Evolutionary conservation across 2,888 invertebrate species (phyloP).

Genomic region (Drosophila macrospina): DNA sequence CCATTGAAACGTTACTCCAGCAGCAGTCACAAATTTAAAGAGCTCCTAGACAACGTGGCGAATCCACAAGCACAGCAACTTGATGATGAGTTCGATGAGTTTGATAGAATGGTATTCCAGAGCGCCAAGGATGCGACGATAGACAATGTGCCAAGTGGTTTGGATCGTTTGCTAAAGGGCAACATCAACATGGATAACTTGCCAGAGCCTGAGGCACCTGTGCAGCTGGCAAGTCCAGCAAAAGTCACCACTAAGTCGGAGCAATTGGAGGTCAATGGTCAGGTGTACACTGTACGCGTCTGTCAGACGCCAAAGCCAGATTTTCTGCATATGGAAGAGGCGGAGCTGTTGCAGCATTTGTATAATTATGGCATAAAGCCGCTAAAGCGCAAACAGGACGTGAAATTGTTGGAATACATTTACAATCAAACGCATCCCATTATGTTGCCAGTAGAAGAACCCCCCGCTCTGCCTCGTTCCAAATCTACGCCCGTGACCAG

Average conservation of each 20-base stretch:
- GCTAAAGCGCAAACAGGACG: constrained; percentile 88
- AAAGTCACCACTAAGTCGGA: constrained; percentile 26
- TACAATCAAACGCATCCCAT: constrained; percentile 90
- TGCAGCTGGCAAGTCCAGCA: not conserved
- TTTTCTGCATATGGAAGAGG: constrained; percentile 87
- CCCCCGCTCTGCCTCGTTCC: constrained; percentile 40
- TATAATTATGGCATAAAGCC: constrained; percentile 89
- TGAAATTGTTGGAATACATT: constrained; percentile 88
- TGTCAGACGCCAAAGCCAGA: constrained; percentile 88
- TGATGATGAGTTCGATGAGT: constrained; percentile 75
- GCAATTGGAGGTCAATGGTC: constrained; percentile 77
- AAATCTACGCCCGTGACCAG: constrained; percentile 61
- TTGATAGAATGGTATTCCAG: constrained; percentile 79
- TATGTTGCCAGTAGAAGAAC: constrained; percentile 77
- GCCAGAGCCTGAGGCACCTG: not conserved
- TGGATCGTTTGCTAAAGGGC: constrained; percentile 76
- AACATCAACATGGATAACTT: constrained; percentile 63
- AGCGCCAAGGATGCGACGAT: constrained; percentile 9
- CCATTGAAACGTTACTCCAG: constrained; percentile 66
- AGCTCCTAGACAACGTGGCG: constrained; percentile 50
- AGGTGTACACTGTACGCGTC: constrained; percentile 84
- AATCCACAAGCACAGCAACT: not conserved
- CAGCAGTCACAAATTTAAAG: constrained; percentile 65
- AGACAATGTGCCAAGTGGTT: constrained; percentile 67
- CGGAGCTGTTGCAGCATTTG: constrained; percentile 87